Conservation (phyloP, 2,113 vertebrate genomes). For the Vireo altiloquus region DNA sequence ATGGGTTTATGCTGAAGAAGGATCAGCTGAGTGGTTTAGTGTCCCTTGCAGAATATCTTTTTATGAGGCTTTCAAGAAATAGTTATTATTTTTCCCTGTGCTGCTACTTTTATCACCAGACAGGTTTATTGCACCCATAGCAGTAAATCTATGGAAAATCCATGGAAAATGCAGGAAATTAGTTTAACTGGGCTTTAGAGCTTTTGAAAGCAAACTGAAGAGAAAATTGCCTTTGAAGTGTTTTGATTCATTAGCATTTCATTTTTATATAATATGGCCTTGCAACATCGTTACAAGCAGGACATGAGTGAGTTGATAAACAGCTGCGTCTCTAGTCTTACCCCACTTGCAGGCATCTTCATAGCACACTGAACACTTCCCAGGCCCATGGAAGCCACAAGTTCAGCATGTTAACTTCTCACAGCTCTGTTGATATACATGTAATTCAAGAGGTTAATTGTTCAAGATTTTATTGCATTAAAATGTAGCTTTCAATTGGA, state of each 20-base stretch:
- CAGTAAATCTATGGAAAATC: conserved; percentile 31
- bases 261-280: not conserved
- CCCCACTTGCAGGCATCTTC: not conserved
- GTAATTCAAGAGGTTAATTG: not conserved
- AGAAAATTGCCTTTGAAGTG: not conserved
- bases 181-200: conserved; percentile 24
- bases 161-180: conserved; percentile 19
- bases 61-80: conserved; percentile 43
- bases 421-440: not conserved
- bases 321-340: not conserved
- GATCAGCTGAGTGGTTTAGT: not conserved
- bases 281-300: not conserved
- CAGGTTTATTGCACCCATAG: conserved; percentile 1
- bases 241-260: not conserved
- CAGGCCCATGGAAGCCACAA: not conserved
- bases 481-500: not conserved
- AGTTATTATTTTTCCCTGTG: conserved; percentile 14
- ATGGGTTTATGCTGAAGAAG: conserved; percentile 2
- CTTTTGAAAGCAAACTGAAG: not conserved
- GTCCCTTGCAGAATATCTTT: conserved; percentile 12
- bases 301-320: not conserved
- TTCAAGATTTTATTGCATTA: not conserved
- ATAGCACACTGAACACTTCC: not conserved
- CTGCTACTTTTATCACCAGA: conserved; percentile 21
- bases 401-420: not conserved